Conservation (phyloP, 2,113 vertebrate genomes). For the Etheostoma cragini region DNA sequence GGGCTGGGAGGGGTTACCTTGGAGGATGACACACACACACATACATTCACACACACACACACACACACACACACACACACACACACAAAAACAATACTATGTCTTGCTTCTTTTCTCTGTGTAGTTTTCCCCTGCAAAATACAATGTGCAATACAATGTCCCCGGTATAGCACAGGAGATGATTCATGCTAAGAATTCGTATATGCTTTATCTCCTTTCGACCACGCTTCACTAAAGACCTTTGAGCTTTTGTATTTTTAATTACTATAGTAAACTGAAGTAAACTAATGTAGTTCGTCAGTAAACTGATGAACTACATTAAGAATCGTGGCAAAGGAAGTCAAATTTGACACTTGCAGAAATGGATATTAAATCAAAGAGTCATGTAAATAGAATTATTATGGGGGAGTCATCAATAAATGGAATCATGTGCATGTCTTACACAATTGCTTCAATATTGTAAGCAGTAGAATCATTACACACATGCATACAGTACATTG, state of each 20-base stretch:
- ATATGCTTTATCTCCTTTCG: background rate
- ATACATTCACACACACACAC: conserved; percentile 34
- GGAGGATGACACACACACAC: conserved; percentile 28
- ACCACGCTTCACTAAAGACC: background rate
- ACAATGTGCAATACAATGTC: background rate
- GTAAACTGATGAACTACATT: conserved; percentile 10
- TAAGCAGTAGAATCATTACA: background rate
- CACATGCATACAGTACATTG: background rate
- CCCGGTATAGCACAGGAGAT: background rate
- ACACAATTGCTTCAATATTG: background rate
- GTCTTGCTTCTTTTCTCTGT: background rate
- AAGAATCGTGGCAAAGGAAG: background rate
- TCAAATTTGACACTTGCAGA: conserved; percentile 9
- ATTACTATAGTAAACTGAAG: no score
- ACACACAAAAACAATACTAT: background rate
- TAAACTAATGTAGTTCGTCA: no score
- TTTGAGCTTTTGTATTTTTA: conserved; percentile 12
- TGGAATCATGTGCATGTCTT: conserved; percentile 12
- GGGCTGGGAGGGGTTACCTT: conserved; percentile 96
- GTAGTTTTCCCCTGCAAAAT: conserved; percentile 10
- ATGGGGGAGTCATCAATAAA: conserved; percentile 7
- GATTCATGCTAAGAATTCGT: conserved; percentile 4
- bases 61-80: conserved; percentile 36
- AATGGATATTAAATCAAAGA: conserved; percentile 11
- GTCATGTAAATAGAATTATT: background rate